Conservation (phyloP, 2,888 invertebrate species). For the Agelastica alni region DNA sequence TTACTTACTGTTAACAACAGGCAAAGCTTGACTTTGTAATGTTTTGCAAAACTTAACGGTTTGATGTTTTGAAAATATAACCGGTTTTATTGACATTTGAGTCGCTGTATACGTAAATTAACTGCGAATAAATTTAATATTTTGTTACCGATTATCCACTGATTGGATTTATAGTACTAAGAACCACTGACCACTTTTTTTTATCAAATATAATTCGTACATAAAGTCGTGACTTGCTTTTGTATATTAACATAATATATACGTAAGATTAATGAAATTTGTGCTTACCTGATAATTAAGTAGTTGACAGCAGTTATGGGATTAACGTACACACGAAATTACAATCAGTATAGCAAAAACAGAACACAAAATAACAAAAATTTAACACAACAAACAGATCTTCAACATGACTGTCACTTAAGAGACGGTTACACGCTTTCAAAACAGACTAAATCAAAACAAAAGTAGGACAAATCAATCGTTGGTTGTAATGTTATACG, state of each 20-base stretch:
- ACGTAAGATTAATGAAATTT: not conserved
- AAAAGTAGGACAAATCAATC: slow-evolving; percentile 16
- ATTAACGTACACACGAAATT: not conserved
- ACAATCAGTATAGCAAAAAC: not conserved
- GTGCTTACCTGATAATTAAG: not conserved
- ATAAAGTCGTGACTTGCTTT: slow-evolving; percentile 20
- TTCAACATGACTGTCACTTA: slow-evolving; percentile 13
- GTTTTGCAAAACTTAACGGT: no score
- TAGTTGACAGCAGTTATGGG: not conserved
- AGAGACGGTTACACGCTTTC: slow-evolving; percentile 2
- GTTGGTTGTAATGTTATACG: not conserved
- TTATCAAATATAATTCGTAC: no score
- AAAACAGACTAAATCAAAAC: slow-evolving; percentile 7
- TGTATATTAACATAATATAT: not conserved
- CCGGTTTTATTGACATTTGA: no score
- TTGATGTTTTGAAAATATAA: no score
- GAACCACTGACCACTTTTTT: no score
- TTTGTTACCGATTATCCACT: no score
- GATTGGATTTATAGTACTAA: no score
- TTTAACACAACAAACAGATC: slow-evolving; percentile 17
- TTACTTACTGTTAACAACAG: no score
- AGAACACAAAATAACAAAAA: slow-evolving; percentile 6
- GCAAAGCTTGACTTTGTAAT: no score
- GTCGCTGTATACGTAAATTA: no score
- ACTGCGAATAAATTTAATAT: no score